A percentile compares a stretch with the other conserved stretches of the same genome.
These are phyloP conservation scores for Ochotona curzoniae DNA, from an alignment of 2,113 vertebrate species.

Conservation along the genomic window DNA sequence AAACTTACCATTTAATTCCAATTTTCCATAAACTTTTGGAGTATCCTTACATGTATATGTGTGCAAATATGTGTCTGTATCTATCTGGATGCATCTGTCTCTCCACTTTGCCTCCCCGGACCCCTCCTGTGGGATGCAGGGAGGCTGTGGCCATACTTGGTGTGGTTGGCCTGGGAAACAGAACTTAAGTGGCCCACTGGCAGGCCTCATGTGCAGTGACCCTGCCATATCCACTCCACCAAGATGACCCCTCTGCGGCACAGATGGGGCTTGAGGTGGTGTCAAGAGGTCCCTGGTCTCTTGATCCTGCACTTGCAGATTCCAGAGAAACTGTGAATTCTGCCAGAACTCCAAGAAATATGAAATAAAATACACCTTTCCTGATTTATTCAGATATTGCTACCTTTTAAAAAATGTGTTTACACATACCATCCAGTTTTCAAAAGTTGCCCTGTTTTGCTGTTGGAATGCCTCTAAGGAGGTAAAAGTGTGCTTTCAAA, in stretches of 20 bases:
- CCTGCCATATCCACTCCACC: fast-evolving
- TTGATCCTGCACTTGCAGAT: too few relatives aligned
- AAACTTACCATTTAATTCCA: too few relatives aligned
- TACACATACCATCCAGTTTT: background rate
- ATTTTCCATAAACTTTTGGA: too few relatives aligned
- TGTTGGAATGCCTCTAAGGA: background rate
- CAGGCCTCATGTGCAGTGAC: too few relatives aligned
- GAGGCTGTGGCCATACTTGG: background rate
- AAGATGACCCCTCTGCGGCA: background rate
- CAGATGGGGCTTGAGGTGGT: fast-evolving
- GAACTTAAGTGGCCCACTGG: fast-evolving
- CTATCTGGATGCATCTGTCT: fast-evolving
- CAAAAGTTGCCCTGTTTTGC: background rate
- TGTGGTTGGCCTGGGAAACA: background rate
- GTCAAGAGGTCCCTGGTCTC: background rate
- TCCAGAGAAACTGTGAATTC: background rate
- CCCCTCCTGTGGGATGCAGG: background rate
- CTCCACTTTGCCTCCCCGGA: too few relatives aligned
- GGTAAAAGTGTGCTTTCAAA: background rate
- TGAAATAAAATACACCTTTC: too few relatives aligned
- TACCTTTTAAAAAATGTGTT: background rate
- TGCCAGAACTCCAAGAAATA: background rate
- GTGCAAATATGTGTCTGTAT: fast-evolving
- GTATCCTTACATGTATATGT: background rate
- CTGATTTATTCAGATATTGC: fast-evolving